phyloP scores from a whole-genome alignment of 2,797 vertebrate species.

The Petrocephalus schoutedeni region DNA sequence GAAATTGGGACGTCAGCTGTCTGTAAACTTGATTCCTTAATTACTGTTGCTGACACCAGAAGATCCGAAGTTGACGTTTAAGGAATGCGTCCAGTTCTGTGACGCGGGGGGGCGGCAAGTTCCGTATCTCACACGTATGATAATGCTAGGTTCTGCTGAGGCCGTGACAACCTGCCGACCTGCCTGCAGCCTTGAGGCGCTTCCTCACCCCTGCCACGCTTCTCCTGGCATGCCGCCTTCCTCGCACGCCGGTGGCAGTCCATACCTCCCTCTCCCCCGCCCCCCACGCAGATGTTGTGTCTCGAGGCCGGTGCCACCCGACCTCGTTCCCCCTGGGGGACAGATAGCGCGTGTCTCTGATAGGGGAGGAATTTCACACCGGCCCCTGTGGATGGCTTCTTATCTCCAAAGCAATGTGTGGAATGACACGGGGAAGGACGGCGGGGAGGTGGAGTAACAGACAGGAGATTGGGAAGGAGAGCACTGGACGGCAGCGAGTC shows the following conservation, averaged over 20 bases:
- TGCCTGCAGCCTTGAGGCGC: background rate
- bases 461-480: slow-evolving; percentile 21
- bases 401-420: slow-evolving; percentile 27
- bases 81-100: background rate
- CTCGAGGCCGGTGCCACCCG: background rate
- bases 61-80: background rate
- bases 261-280: slow-evolving; percentile 17
- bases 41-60: background rate
- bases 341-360: slow-evolving; percentile 32
- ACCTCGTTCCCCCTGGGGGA: background rate
- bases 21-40: background rate
- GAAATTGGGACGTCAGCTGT: background rate
- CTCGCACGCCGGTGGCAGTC: background rate
- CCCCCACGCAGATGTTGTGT: slow-evolving; percentile 23
- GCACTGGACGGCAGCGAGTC: background rate
- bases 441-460: background rate
- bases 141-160: background rate
- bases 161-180: background rate
- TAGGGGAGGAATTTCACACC: slow-evolving; percentile 52
- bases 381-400: slow-evolving; percentile 33
- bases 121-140: background rate
- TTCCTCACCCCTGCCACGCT: background rate
- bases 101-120: background rate
- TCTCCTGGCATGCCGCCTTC: background rate
- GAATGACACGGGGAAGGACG: background rate